phyloP scores from a whole-genome alignment of 2,888 invertebrate species.

The Bombyx huttoni region DNA sequence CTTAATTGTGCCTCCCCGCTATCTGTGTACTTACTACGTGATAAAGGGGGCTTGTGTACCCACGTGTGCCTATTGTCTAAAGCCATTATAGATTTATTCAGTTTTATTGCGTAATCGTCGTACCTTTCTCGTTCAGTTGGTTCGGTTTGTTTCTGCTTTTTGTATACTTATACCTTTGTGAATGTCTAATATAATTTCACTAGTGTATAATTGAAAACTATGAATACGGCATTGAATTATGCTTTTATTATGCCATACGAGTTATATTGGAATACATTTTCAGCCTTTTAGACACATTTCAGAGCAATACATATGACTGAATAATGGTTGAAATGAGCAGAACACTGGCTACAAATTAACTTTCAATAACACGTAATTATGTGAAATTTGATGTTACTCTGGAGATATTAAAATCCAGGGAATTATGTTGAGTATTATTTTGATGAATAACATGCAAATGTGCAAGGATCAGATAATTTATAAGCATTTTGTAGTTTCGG shows the following conservation, averaged over 20 bases:
- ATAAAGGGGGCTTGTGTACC: not conserved
- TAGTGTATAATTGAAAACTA: too few species aligned
- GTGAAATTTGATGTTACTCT: not conserved
- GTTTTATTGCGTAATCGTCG: not conserved
- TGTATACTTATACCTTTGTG: too few species aligned
- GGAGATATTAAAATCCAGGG: not conserved
- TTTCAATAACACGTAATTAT: not conserved
- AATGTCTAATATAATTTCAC: too few species aligned
- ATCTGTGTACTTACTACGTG: not conserved
- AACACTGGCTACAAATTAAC: not conserved
- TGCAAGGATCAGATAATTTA: not conserved
- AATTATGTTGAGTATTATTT: slow-evolving; percentile 1
- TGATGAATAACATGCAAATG: not conserved
- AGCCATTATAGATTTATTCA: not conserved
- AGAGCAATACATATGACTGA: too few species aligned
- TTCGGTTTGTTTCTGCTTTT: too few species aligned
- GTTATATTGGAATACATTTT: too few species aligned
- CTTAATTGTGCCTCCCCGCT: not conserved
- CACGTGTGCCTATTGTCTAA: not conserved
- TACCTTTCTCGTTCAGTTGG: not conserved
- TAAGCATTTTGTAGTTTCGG: not conserved
- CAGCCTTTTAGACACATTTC: too few species aligned
- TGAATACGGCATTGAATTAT: too few species aligned
- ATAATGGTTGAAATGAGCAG: not conserved
- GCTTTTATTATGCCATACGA: too few species aligned